These are phyloP conservation scores for Cuculus canorus DNA, from an alignment of 2,797 vertebrate species.

Conservation along the genomic window DNA sequence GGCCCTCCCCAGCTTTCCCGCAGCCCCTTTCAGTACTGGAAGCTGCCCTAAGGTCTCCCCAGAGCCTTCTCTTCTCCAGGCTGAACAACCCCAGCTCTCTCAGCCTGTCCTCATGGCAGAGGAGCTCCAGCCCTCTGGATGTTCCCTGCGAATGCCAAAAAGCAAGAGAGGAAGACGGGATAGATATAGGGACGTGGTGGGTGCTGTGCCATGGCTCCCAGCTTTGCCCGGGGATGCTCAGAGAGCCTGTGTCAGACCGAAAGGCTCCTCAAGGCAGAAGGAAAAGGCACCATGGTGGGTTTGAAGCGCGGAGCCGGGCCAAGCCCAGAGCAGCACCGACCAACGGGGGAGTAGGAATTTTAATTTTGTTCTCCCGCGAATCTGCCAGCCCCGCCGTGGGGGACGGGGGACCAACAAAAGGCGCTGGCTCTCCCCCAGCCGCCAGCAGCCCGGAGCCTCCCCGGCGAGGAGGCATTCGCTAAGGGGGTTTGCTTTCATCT, in stretches of 20 bases:
- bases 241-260: neutral
- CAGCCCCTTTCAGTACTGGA: no score
- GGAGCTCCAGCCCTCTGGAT: no score
- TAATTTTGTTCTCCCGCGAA: neutral
- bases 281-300: neutral
- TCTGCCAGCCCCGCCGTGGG: neutral
- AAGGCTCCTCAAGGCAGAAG: neutral
- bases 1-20: no score
- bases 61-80: no score
- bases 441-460: neutral
- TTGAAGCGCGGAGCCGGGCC: neutral
- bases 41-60: no score
- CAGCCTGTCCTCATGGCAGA: no score
- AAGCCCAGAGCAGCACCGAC: neutral
- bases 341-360: neutral
- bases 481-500: neutral
- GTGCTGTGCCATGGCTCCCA: fast-evolving
- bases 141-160: neutral
- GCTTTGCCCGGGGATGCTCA: neutral
- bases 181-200: fast-evolving
- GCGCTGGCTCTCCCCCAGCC: constrained; percentile 10
- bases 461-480: neutral
- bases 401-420: constrained; percentile 32
- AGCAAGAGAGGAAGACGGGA: neutral
- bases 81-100: no score